Conservation (phyloP, 2,797 vertebrate species). For the Poeciliopsis infans region DNA sequence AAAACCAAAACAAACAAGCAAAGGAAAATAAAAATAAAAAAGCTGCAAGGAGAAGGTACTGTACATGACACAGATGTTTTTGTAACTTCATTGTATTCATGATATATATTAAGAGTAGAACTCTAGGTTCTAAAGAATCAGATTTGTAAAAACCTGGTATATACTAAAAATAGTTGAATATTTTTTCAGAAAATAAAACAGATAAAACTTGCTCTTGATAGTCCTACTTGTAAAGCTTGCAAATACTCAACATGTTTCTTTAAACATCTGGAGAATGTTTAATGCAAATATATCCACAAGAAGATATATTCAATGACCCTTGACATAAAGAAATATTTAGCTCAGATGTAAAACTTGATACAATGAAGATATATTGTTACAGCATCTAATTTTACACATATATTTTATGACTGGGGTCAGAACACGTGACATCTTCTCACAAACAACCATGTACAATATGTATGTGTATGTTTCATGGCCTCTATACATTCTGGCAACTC, state of each 20-base stretch:
- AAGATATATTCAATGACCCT: background rate
- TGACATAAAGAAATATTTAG: background rate
- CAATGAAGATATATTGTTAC: constrained; percentile 4
- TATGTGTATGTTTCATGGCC: constrained; percentile 26
- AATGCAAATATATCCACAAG: background rate
- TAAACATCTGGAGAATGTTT: background rate
- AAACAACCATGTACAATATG: background rate
- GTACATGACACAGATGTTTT: background rate
- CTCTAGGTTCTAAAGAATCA: background rate
- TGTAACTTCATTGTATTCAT: background rate
- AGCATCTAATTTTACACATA: constrained; percentile 1
- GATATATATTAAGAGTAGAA: background rate
- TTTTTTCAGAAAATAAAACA: background rate
- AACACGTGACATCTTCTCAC: constrained; percentile 9
- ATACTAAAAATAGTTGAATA: background rate
- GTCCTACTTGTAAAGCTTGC: background rate
- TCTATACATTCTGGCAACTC: constrained; percentile 61
- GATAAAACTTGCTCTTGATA: background rate
- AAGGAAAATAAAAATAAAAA: background rate
- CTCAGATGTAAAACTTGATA: background rate
- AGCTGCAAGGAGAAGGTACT: constrained; percentile 6
- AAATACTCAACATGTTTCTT: too few relatives aligned
- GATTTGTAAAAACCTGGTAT: background rate
- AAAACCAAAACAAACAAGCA: constrained; percentile 38
- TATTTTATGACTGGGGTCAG: constrained; percentile 6